These are phyloP conservation scores for Temnopleurus reevesii DNA, from an alignment of 53 echinoderm and acorn worm genomes.

Conservation along the genomic window DNA sequence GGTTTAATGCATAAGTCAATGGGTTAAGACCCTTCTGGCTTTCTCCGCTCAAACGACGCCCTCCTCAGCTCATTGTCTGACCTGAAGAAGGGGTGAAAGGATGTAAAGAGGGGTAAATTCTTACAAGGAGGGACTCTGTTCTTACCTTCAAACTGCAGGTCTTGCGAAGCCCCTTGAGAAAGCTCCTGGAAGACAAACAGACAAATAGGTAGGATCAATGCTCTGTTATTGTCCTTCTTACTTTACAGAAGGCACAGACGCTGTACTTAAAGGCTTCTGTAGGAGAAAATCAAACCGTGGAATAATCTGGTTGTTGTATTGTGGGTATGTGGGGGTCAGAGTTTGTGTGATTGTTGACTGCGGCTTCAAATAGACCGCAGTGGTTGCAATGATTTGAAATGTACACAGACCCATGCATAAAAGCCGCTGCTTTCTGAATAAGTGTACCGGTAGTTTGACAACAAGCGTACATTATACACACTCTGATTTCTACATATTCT, in stretches of 20 bases:
- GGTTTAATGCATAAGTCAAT: too few relatives aligned
- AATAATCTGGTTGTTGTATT: not conserved
- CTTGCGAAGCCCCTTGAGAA: constrained; percentile 12
- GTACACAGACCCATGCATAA: not conserved
- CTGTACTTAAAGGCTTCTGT: not conserved
- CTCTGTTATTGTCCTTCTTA: not conserved
- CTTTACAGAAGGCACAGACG: not conserved
- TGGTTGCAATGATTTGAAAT: not conserved
- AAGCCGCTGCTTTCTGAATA: not conserved
- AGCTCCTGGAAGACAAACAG: constrained; percentile 33
- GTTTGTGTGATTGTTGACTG: not conserved
- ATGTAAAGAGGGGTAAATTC: not conserved
- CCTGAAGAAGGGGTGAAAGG: not conserved
- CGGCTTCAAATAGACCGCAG: not conserved
- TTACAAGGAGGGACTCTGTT: not conserved
- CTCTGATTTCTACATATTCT: too few relatives aligned
- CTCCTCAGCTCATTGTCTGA: not conserved
- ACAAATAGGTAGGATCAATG: constrained; percentile 32
- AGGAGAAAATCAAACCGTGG: not conserved
- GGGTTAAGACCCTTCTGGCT: not conserved
- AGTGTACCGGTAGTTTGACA: not conserved
- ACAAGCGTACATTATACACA: too few relatives aligned
- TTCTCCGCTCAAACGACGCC: not conserved
- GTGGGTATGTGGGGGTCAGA: not conserved
- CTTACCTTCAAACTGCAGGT: constrained; percentile 43